Evolutionary conservation across 92 coral and sea anemone genomes (phyloP).

Genomic region (Porites divaricata): DNA sequence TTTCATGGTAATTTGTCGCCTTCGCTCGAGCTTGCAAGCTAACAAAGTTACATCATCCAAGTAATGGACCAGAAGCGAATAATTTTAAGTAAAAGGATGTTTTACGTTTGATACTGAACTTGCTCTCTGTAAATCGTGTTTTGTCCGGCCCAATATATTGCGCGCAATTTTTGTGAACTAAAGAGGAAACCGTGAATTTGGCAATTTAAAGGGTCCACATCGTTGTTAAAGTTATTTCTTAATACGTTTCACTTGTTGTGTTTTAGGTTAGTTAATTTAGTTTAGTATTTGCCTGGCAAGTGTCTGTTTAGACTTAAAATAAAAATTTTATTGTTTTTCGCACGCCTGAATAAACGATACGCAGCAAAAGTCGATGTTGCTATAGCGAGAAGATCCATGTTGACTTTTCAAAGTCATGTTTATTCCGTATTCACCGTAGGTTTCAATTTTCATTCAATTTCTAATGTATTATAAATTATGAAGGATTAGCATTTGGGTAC

Average conservation of each 20-base stretch:
- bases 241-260: not conserved
- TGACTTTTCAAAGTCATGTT: not conserved
- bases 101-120: not conserved
- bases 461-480: not conserved
- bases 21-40: slow-evolving; percentile 13
- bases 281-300: slow-evolving; percentile 19
- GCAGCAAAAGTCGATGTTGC: slow-evolving; percentile 16
- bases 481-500: slow-evolving; percentile 2
- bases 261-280: too few relatives aligned
- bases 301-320: slow-evolving; percentile 11
- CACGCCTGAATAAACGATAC: slow-evolving; percentile 16
- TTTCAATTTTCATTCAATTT: slow-evolving; percentile 18
- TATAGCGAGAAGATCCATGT: slow-evolving; percentile 32
- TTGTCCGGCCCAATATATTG: not conserved
- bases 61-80: not conserved
- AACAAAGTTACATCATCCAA: slow-evolving; percentile 16
- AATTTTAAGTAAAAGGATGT: not conserved
- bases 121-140: not conserved
- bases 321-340: slow-evolving; percentile 29
- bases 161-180: not conserved
- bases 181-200: not conserved
- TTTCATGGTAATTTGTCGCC: slow-evolving; percentile 29
- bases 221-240: slow-evolving; percentile 1
- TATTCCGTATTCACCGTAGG: not conserved
- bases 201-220: not conserved